Evolutionary conservation across 2,888 invertebrate genomes (phyloP), one percentile per base, ranked within the genome.

Genomic region (Smittia sp.): DNA sequence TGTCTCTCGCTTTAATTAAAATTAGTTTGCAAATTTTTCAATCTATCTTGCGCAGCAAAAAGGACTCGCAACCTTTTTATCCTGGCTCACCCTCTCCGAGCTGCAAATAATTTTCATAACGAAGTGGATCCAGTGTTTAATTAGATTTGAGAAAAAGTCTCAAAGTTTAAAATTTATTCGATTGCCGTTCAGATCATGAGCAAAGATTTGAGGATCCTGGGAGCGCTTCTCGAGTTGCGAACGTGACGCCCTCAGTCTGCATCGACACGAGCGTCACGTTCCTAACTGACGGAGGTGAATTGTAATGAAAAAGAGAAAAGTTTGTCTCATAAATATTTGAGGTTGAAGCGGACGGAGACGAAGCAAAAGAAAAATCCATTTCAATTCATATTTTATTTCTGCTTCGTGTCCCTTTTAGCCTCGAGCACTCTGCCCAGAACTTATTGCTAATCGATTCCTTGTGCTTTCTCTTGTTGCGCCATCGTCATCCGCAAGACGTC

Each of bases 21-120:
- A 69, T 69, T 69, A 69, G 69, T 69, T 69, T 69, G 41, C 69
- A 69, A 69, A 69, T 39, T 69, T 69, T 69, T 69, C 69, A 69
- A 69, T 69, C 69, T 69, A 52, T 69, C 69, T 69, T 32, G 6
- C 15, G 58, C 15, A 18, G 3, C 58, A 58, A 58, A 20, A 58
- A 58, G 58, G 32, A 32, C 3, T n/a, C n/a, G n/a, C 13, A 67
- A 67, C 67, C 67, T 67, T 67, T 67, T 67, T 41, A 38, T 11
- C 13, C 39, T 6, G 18, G 15, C 25, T 66, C 38, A 38, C 4
- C 15, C 15, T 52, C 15, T 7, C 3, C 3, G 4, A 58, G 58
- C 58, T n/a, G 18, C 6, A 58, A 15, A 58, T 58, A 58, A 41
- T 67, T 67, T 67, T 41, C 46, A 24, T 66, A 39, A 66, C 20